Evolutionary conservation across 2,113 vertebrate species (phyloP).

Genomic region (Ploceus nigricollis): DNA sequence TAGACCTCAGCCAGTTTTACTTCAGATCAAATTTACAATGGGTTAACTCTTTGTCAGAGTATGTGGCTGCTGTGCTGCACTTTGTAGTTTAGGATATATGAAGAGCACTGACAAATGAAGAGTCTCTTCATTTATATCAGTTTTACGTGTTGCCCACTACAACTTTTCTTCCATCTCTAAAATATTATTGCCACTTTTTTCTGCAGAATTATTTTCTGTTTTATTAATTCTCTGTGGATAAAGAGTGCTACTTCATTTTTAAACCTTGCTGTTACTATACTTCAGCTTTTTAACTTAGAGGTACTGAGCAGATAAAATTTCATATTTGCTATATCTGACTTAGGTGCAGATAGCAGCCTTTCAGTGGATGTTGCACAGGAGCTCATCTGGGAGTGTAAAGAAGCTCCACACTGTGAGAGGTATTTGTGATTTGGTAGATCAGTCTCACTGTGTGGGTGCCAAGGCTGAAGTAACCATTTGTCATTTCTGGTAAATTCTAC

Average conservation of each 20-base stretch:
- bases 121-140: background rate
- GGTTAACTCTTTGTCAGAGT: background rate
- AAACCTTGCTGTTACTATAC: background rate
- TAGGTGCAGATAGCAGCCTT: background rate
- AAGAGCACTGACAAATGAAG: background rate
- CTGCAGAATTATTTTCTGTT: background rate
- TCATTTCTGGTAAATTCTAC: background rate
- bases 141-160: background rate
- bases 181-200: background rate
- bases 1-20: background rate
- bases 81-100: background rate
- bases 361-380: background rate
- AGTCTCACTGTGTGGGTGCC: background rate
- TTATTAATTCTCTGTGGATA: background rate
- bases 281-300: background rate
- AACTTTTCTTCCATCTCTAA: background rate
- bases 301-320: background rate
- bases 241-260: background rate
- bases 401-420: background rate
- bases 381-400: background rate
- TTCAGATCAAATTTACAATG: background rate
- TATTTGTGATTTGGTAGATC: background rate
- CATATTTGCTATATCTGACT: background rate
- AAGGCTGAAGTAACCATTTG: background rate
- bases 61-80: background rate